Evolutionary conservation across 2,797 vertebrate species (phyloP).

Genomic region (Scarus forsteni): DNA sequence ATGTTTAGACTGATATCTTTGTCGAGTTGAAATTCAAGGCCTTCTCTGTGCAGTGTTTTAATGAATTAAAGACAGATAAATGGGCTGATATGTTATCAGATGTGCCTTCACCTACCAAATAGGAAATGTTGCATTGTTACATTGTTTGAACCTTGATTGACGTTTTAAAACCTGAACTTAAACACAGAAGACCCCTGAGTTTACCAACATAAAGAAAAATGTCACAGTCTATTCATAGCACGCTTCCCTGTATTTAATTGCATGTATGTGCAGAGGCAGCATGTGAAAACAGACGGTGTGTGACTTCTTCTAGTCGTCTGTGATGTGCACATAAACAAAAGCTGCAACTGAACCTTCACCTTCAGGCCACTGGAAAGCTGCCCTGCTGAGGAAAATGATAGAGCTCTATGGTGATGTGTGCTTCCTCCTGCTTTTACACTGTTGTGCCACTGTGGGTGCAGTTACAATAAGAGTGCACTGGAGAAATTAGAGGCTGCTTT

Average conservation of each 20-base stretch:
- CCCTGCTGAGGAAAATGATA: background rate
- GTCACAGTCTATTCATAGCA: conserved; percentile 8
- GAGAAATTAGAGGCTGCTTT: background rate
- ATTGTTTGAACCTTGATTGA: conserved; percentile 9
- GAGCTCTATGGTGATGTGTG: background rate
- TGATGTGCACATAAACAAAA: background rate
- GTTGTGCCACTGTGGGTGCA: background rate
- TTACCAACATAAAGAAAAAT: conserved; percentile 4
- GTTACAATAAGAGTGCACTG: background rate
- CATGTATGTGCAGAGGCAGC: background rate
- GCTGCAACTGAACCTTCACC: background rate
- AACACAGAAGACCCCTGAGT: background rate
- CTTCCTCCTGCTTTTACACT: background rate
- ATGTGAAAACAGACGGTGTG: background rate
- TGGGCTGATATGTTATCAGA: conserved; percentile 6
- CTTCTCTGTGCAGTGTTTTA: background rate
- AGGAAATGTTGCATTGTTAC: conserved; percentile 10
- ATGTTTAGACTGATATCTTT: background rate
- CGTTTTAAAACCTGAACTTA: conserved; percentile 7
- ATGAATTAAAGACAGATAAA: background rate
- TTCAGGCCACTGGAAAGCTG: background rate
- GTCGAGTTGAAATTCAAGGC: background rate
- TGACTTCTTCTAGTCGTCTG: background rate
- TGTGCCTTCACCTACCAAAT: conserved; percentile 8
- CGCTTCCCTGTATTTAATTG: background rate